Conservation (phyloP, 2,888 invertebrate genomes). For the Dendrolimus houi region DNA sequence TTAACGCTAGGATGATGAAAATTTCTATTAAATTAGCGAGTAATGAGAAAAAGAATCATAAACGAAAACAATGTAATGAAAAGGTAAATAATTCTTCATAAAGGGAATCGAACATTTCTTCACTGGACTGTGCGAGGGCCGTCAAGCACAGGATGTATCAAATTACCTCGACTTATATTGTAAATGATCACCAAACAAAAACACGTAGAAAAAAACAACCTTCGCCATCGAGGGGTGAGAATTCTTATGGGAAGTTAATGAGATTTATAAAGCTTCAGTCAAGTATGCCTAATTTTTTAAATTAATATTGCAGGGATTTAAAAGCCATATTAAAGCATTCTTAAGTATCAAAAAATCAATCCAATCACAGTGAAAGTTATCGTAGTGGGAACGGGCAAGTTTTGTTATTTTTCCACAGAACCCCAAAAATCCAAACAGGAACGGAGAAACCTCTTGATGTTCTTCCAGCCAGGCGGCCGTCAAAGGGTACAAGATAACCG, state of each 20-base stretch:
- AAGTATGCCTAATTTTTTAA: conserved; percentile 33
- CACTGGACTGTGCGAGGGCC: conserved; percentile 18
- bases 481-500: no score
- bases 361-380: neutral
- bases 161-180: conserved; percentile 63
- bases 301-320: neutral
- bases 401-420: no score
- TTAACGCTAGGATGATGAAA: no score
- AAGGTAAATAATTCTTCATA: no score
- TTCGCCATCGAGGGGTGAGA: conserved; percentile 53
- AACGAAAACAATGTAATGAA: no score
- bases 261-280: conserved; percentile 67
- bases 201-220: conserved; percentile 41
- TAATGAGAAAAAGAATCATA: no score
- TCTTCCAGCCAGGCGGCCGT: no score
- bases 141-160: conserved; percentile 68
- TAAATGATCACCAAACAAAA: conserved; percentile 65
- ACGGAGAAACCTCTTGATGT: no score
- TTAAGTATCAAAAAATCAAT: neutral
- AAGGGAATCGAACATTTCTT: neutral
- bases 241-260: conserved; percentile 54
- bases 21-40: no score
- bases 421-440: no score
- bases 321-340: neutral
- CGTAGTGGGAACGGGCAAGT: no score